A percentile compares a stretch with the other conserved stretches of the same genome.
These are phyloP conservation scores for Eremobia ochroleuca DNA, from an alignment of 2,888 invertebrate species.

Conservation along the genomic window DNA sequence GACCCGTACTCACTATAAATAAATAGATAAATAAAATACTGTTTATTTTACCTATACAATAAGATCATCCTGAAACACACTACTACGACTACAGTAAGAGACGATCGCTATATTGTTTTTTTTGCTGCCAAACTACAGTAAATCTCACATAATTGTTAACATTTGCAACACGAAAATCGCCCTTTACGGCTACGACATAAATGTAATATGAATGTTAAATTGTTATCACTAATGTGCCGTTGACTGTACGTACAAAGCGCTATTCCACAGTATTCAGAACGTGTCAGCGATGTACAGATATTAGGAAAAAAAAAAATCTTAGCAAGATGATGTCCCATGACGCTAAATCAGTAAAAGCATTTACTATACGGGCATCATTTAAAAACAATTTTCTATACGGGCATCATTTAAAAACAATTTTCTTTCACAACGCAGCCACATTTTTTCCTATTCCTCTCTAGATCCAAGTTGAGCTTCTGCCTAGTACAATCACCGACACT, in stretches of 20 bases:
- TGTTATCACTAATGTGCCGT: too few species aligned
- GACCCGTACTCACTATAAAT: not conserved
- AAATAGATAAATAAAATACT: not conserved
- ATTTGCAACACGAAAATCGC: too few species aligned
- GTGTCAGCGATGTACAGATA: not conserved
- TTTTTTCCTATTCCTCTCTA: not conserved
- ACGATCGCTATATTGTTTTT: not conserved
- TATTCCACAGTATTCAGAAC: not conserved
- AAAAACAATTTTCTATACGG: not conserved
- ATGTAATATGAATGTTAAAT: too few species aligned
- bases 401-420: not conserved
- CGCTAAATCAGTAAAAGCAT: not conserved
- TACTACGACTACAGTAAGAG: not conserved
- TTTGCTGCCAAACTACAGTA: too few species aligned
- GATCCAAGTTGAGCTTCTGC: constrained; percentile 19
- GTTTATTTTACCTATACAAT: not conserved
- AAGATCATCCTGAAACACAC: not conserved
- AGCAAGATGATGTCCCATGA: not conserved
- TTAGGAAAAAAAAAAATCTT: not conserved
- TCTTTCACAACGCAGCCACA: not conserved
- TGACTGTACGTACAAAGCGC: too few species aligned
- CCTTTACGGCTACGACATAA: too few species aligned
- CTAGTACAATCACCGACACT: not conserved
- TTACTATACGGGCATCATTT: too few species aligned
- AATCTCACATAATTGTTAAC: too few species aligned